Evolutionary conservation across 2,888 invertebrate genomes (phyloP).

Genomic region (Limenitis camilla): DNA sequence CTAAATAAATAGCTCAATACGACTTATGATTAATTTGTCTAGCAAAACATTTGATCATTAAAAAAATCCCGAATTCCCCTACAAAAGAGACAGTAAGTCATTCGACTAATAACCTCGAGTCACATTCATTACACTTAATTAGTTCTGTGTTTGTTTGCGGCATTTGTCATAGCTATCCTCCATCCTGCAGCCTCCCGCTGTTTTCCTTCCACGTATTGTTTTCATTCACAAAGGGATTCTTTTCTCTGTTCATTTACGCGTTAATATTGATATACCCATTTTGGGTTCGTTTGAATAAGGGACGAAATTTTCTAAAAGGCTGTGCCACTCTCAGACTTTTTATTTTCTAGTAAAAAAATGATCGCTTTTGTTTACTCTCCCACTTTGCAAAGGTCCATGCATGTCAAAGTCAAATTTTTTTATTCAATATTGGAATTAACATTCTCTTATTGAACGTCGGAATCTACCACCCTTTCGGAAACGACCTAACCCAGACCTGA

Average conservation of each 20-base stretch:
- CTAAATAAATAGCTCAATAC: no score
- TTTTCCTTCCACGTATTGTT: constrained; percentile 16
- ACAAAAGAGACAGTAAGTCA: constrained; percentile 4
- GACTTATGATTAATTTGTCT: neutral
- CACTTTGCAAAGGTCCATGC: no score
- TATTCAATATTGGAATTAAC: no score
- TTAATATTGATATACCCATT: neutral
- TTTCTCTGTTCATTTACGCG: constrained; percentile 11
- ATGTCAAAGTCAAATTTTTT: no score
- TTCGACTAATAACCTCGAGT: constrained; percentile 2
- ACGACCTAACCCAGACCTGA: no score
- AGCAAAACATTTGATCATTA: neutral
- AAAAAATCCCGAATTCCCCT: neutral
- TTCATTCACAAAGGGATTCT: constrained; percentile 43
- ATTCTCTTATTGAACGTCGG: no score
- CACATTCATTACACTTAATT: constrained; percentile 16
- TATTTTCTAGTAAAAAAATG: no score
- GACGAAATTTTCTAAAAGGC: no score
- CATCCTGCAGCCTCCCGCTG: constrained; percentile 33
- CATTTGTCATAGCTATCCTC: constrained; percentile 41
- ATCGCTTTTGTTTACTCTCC: no score
- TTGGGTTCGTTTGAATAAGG: no score
- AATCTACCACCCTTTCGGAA: no score
- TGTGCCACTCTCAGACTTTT: no score
- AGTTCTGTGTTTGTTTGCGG: constrained; percentile 18